A percentile compares a stretch with the other conserved stretches of the same genome.
Conservation (phyloP, 1,140 invertebrate species). For the Drosophila mojavensis region DNA sequence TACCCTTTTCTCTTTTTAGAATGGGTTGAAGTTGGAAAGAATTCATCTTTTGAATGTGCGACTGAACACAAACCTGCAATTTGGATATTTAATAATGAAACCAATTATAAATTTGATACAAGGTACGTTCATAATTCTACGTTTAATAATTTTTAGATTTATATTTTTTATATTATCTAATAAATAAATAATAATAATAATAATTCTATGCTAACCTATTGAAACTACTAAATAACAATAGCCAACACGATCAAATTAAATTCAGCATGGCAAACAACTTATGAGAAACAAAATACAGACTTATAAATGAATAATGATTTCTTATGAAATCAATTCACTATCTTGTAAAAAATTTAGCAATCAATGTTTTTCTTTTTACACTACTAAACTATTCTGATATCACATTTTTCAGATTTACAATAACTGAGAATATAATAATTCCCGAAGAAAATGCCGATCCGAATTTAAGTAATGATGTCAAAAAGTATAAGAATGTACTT, state of each 20-base stretch:
- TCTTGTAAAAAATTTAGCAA: not conserved
- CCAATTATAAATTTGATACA: slow-evolving; percentile 83
- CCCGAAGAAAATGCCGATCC: slow-evolving; percentile 34
- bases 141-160: too few species aligned
- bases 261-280: too few species aligned
- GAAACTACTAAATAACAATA: too few species aligned
- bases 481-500: slow-evolving; percentile 61
- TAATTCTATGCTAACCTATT: too few species aligned
- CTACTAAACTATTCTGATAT: not conserved
- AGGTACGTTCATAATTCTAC: slow-evolving; percentile 44
- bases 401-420: slow-evolving; percentile 43
- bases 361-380: not conserved
- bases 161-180: too few species aligned
- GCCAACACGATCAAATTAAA: too few species aligned
- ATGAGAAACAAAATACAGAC: too few species aligned
- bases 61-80: slow-evolving; percentile 79
- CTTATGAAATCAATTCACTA: too few species aligned
- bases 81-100: slow-evolving; percentile 84
- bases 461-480: slow-evolving; percentile 39
- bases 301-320: too few species aligned
- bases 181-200: too few species aligned
- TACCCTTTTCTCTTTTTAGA: slow-evolving; percentile 34
- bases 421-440: slow-evolving; percentile 23
- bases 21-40: slow-evolving; percentile 79
- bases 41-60: slow-evolving; percentile 84